phyloP scores from a whole-genome alignment of 2,888 invertebrate genomes.

The Drosophila nigricruria region DNA sequence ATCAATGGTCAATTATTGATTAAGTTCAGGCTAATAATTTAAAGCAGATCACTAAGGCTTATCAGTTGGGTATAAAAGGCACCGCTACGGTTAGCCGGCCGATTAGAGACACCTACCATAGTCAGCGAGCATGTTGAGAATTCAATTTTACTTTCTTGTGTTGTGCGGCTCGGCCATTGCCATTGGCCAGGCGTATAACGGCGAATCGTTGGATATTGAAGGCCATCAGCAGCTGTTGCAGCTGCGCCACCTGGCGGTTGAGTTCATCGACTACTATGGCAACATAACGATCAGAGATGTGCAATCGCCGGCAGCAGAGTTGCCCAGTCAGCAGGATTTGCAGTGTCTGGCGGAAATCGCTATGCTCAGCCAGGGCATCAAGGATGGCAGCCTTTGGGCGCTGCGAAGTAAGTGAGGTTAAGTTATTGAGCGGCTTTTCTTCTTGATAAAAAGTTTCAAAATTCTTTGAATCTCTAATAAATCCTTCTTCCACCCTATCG shows the following conservation, averaged over 20 bases:
- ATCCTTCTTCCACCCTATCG: too few relatives aligned
- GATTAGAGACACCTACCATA: background rate
- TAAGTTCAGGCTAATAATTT: conserved; percentile 7
- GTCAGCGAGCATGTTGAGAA: background rate
- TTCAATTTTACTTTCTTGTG: background rate
- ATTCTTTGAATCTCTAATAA: too few relatives aligned
- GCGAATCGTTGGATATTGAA: background rate
- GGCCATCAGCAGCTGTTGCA: conserved; percentile 21
- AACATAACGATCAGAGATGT: conserved; percentile 44
- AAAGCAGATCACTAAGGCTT: background rate
- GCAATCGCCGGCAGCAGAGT: background rate
- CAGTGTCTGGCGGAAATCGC: conserved; percentile 49
- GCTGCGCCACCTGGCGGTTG: conserved; percentile 49
- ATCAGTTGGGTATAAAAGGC: conserved; percentile 24
- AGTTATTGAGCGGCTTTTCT: too few relatives aligned
- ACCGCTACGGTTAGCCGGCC: background rate
- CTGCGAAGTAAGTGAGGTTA: conserved; percentile 30
- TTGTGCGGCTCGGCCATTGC: conserved; percentile 5
- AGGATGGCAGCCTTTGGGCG: conserved; percentile 28
- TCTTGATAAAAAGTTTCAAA: too few relatives aligned
- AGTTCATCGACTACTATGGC: conserved; percentile 54
- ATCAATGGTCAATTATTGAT: conserved; percentile 21
- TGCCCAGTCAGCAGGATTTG: conserved; percentile 37
- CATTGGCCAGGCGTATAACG: background rate
- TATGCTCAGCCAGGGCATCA: conserved; percentile 11